phyloP scores from a whole-genome alignment of 2,113 vertebrate species.

The Petrocephalus microphthalmus region DNA sequence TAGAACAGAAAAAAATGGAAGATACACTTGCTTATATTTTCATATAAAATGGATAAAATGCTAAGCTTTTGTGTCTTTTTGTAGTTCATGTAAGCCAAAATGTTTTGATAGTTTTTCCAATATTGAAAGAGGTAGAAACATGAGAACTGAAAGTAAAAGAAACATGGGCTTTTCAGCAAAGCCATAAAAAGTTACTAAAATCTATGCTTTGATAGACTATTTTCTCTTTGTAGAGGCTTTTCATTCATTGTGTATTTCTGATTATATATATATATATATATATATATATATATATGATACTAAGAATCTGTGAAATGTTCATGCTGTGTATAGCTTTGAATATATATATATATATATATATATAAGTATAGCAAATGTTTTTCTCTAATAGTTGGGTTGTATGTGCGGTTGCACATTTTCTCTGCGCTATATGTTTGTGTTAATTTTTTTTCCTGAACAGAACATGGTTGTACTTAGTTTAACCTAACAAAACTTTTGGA shows the following conservation, averaged over 20 bases:
- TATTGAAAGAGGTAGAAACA: slow-evolving; percentile 67
- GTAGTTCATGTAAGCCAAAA: slow-evolving; percentile 99
- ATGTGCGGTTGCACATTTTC: slow-evolving; percentile 84
- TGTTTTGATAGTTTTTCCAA: slow-evolving; percentile 98
- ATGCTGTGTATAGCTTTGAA: slow-evolving; percentile 99
- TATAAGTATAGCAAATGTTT: slow-evolving; percentile 82
- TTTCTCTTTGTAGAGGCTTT: slow-evolving; percentile 99
- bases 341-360: slow-evolving; percentile 76
- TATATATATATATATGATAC: slow-evolving; percentile 99
- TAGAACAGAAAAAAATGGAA: slow-evolving; percentile 91
- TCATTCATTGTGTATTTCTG: slow-evolving; percentile 99
- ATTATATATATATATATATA: slow-evolving; percentile 99
- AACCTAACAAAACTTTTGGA: slow-evolving; percentile 47
- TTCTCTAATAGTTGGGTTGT: slow-evolving; percentile 90
- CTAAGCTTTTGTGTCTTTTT: slow-evolving; percentile 99
- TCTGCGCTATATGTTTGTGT: slow-evolving; percentile 34
- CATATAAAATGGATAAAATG: slow-evolving; percentile 98
- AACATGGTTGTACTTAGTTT: slow-evolving; percentile 51
- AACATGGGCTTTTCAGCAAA: slow-evolving; percentile 75
- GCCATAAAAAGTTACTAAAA: slow-evolving; percentile 79
- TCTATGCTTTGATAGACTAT: slow-evolving; percentile 98
- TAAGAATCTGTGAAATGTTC: slow-evolving; percentile 99
- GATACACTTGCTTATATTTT: slow-evolving; percentile 99
- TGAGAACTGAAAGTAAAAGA: slow-evolving; percentile 61
- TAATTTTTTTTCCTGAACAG: slow-evolving; percentile 48